Base-by-base conservation (phyloP, 1,140 invertebrate species). In the Zaprionus gabonicus region DNA sequence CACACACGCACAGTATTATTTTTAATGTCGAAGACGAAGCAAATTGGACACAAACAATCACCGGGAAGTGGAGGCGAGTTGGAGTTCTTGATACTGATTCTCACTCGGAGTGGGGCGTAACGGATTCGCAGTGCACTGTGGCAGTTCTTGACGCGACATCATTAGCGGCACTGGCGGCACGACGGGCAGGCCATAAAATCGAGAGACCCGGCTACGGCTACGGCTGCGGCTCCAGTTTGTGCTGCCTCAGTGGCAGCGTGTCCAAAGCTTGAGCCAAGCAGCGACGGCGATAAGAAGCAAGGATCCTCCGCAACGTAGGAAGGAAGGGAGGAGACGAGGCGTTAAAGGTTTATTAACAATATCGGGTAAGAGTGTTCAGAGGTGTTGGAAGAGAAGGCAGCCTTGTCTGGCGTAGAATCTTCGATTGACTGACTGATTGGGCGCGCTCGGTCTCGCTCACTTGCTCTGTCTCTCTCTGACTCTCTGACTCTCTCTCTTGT, bases 1-100 rank as follows among this genome's bases (percentile, higher is more conserved):
- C 41, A 46, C 41, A 17, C 41, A 17, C 41, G 7, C n/a, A 3
- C 41, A 17, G n/a, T 34, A 34, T 28, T 23, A 23, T 23, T 23
- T 75, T 72, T 66, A 69, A 66, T 83, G 73, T 78, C 76, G 53
- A 68, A 55, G 72, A 64, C 65, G 69, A 74, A 27, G 73, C 77
- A 81, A 87, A 87, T 87, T 87, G 80, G 83, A 83, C 80, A 88
- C 80, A 87, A 71, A 87, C 77, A 88, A 71, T 55, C 84, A 80
- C 75, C 75, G 9, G 28, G 46, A 46, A 9, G 46, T 20, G 20
- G 27, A 68, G 31, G 53, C 51, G 51, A 56, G 31, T 17, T 23
- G 38, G 23, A 36, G 17, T 41, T 34, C 31, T 34, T 46, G 41
- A n/a, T 38, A 13, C 36, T 38, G 36, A 60, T 55, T 72, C 77